Conservation (phyloP, 92 coral and sea anemone genomes). For the Palythoa heliodiscus region DNA sequence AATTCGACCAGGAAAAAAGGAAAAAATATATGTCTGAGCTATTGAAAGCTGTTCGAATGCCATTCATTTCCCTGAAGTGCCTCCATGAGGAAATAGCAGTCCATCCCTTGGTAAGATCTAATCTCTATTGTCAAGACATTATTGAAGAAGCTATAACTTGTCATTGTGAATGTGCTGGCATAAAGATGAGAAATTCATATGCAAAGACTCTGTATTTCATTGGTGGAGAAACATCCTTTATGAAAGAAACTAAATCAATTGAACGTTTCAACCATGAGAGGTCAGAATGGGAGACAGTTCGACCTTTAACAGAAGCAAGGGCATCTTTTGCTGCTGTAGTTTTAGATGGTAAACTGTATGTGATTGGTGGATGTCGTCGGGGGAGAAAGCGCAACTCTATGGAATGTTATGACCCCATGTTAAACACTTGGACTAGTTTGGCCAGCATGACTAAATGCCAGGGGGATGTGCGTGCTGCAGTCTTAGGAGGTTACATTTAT, state of each 20-base stretch:
- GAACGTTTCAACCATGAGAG: slow-evolving; percentile 80
- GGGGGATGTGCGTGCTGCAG: slow-evolving; percentile 97
- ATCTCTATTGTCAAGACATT: slow-evolving; percentile 81
- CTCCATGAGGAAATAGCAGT: slow-evolving; percentile 71
- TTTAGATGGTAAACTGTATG: slow-evolving; percentile 80
- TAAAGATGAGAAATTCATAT: slow-evolving; percentile 87
- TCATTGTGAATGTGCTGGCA: slow-evolving; percentile 90
- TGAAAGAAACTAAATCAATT: slow-evolving; percentile 92
- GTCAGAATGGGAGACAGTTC: slow-evolving; percentile 81
- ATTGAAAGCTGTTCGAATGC: slow-evolving; percentile 74
- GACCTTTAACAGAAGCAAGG: slow-evolving; percentile 81
- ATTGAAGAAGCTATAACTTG: slow-evolving; percentile 84
- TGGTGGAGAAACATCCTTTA: slow-evolving; percentile 97
- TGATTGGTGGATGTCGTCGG: slow-evolving; percentile 93
- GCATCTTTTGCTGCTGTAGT: slow-evolving; percentile 89
- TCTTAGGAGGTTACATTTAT: slow-evolving; percentile 87
- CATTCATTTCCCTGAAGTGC: slow-evolving; percentile 78
- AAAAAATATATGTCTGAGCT: slow-evolving; percentile 71
- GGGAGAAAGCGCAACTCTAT: slow-evolving; percentile 87
- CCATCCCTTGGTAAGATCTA: slow-evolving; percentile 67
- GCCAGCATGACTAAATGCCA: slow-evolving; percentile 82
- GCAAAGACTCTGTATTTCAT: slow-evolving; percentile 82
- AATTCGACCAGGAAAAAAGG: slow-evolving; percentile 57
- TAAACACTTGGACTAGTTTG: slow-evolving; percentile 73
- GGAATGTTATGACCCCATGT: slow-evolving; percentile 91